A percentile compares a stretch with the other conserved stretches of the same genome.
Evolutionary conservation across 35 echinoderm and acorn worm species (phyloP).

Genomic region (Acanthaster planci): DNA sequence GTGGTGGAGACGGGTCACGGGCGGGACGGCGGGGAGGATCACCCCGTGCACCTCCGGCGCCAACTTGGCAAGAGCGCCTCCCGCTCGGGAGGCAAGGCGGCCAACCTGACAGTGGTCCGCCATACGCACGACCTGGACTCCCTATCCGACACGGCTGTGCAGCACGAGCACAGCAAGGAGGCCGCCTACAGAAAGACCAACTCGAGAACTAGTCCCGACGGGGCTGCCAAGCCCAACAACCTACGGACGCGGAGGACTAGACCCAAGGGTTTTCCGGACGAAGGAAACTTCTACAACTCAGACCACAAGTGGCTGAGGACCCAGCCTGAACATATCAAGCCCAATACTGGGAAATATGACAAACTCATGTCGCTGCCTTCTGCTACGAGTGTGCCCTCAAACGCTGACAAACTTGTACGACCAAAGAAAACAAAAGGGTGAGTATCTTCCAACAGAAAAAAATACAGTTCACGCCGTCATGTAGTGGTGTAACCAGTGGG

Average conservation of each 20-base stretch:
- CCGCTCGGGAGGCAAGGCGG: slow-evolving; percentile 46
- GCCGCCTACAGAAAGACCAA: not conserved
- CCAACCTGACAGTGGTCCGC: not conserved
- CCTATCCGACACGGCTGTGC: not conserved
- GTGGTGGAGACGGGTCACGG: slow-evolving; percentile 10
- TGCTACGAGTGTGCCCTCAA: not conserved
- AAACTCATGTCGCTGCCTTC: slow-evolving; percentile 16
- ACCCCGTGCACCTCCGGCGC: slow-evolving; percentile 64
- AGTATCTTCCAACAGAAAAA: no score
- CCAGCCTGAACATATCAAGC: not conserved
- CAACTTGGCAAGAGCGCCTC: slow-evolving; percentile 89
- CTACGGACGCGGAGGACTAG: not conserved
- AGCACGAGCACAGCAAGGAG: not conserved
- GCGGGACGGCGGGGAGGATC: not conserved
- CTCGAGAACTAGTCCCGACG: not conserved
- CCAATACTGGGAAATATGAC: slow-evolving; percentile 11
- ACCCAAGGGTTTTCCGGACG: slow-evolving; percentile 71
- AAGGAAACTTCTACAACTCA: slow-evolving; percentile 94
- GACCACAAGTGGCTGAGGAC: slow-evolving; percentile 58
- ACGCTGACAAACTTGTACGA: not conserved
- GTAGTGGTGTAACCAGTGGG: no score
- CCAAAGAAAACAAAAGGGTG: no score
- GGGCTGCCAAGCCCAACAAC: not conserved
- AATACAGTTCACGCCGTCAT: no score
- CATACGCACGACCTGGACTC: slow-evolving; percentile 6